Base-by-base conservation (phyloP, 92 coral and sea anemone species). In the Actinostola sp. region DNA sequence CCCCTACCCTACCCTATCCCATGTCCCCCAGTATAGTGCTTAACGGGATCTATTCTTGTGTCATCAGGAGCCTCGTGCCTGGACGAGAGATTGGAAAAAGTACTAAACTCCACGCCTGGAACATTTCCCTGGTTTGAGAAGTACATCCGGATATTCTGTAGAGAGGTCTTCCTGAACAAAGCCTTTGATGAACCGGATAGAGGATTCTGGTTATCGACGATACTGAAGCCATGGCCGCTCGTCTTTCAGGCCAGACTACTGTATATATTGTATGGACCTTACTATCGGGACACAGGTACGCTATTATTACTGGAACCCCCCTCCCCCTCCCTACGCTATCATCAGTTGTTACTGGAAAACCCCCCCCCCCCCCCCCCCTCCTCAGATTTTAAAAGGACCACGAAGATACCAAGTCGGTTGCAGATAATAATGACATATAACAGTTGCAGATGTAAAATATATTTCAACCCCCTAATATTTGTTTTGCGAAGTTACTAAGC, bases 81-180 rank as follows among this genome's bases (percentile, higher is more conserved):
- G n/a, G 99, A 95, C 66, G 96, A 91, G 53, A 82, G 97, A 57
- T 65, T 89, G 59, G 71, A 73, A 2, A 86, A 88, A 57, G 96
- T 89, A 46, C 89, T 95, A 35, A 72, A 85, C 50, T 82, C 92
- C 23, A 64, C 83, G 1, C 97, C 96, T 27, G 99, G 97, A 49
- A 82, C 99, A 41, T 88, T 85, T 17, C 97, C 95, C 32, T 95
- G 99, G 99, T 92, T 85, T 53, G 99, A 95, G 77, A 85, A 83
- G 48, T 95, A 95, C 72, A 90, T 95, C 54, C 85, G 99, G 44
- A 95, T 92, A 19, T 95, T 95, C 83, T 95, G 92, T 59, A 69
- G 99, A 71, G 97, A 92, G 57, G 89, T 95, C 32, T 95, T 95
- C 80, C 75, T 95, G 54, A 97, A 95, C 68, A 95, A 95, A 72